Base-by-base conservation (phyloP, 1,140 invertebrate genomes). In the Pantala flavescens region DNA sequence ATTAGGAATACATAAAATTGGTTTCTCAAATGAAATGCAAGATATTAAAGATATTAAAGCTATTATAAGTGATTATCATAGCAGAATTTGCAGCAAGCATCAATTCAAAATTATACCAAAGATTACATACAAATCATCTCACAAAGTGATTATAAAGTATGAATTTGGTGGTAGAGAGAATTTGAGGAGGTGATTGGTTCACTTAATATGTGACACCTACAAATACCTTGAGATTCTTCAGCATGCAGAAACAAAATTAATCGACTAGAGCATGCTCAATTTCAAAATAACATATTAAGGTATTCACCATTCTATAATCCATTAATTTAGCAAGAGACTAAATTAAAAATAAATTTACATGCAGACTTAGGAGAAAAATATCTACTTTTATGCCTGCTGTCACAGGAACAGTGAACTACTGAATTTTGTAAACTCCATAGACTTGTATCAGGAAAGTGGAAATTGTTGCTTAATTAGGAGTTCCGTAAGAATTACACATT, bases 81-180 rank as follows among this genome's bases (percentile, higher is more conserved):
- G 9, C 28, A 36, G 28, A 36, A 36, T 63, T 63, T 21, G 49
- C 49, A 21, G 49, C 49, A 63, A 63, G 49, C 49, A 63, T 63
- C 12, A 63, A 19, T 63, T 63, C 3, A 63, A 63, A 63, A 36
- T 36, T 36, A 5, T 36, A 36, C 28, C 28, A 36, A 63, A 63
- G n/a, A 63, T 19, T 63, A 63, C 49, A 63, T 63, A 63, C 49
- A 36, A 5, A 36, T 36, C 9, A 36, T 36, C 28, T 36, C 28
- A 36, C 28, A 36, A 36, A 21, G 49, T 63, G 49, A 19, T 63
- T 63, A 21, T 19, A 19, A 21, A 63, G n/a, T 63, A 19, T 63
- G 28, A 63, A 63, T 63, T 63, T 63, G 49, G 49, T 63, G 49
- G 49, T 63, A 63, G 49, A 63, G 49, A 63, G 49, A 16, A 63